A percentile compares a stretch with the other conserved stretches of the same genome.
Evolutionary conservation across 2,113 vertebrate species (phyloP).

Genomic region (Lycocorax pyrrhopterus): DNA sequence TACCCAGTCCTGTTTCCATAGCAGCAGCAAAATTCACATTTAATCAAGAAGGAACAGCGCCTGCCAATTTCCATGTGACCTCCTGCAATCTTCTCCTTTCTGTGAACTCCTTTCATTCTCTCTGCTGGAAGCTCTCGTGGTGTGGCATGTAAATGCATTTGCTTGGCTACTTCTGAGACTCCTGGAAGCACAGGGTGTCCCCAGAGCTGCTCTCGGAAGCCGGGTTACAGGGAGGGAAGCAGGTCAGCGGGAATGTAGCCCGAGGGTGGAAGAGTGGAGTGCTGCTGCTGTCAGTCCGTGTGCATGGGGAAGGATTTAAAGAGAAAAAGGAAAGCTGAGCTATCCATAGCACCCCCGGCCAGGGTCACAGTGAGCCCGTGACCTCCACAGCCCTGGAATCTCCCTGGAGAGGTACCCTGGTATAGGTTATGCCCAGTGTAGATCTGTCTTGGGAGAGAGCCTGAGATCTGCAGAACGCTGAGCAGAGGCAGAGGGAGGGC

Average conservation of each 20-base stretch:
- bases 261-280: not conserved
- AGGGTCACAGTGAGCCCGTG: not conserved
- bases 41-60: not conserved
- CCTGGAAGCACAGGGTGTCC: not conserved
- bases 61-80: not conserved
- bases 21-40: constrained; percentile 19
- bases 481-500: not conserved
- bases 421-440: fast-evolving
- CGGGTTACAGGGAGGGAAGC: not conserved
- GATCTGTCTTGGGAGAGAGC: not conserved
- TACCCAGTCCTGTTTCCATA: constrained; percentile 7
- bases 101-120: not conserved
- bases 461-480: not conserved
- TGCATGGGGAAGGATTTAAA: not conserved
- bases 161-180: not conserved
- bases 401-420: not conserved
- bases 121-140: not conserved
- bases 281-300: not conserved
- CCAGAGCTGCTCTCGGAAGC: not conserved
- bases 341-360: fast-evolving
- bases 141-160: not conserved
- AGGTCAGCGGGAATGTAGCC: not conserved
- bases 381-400: not conserved
- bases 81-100: constrained; percentile 4
- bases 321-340: not conserved